These are phyloP conservation scores for Drosophila testacea DNA, from an alignment of 2,888 invertebrate genomes.

Conservation along the genomic window DNA sequence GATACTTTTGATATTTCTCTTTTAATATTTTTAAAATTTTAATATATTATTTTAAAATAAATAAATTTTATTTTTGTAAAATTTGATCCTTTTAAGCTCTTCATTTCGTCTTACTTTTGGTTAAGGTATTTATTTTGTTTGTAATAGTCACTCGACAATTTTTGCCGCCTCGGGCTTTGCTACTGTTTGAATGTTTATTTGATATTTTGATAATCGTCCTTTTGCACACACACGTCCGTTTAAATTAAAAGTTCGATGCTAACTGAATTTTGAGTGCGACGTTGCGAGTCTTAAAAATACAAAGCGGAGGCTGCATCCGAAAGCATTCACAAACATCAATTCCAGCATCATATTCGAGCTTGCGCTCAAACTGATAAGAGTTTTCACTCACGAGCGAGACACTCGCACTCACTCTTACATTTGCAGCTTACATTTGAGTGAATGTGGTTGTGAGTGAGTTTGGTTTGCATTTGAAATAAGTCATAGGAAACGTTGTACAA, in stretches of 20 bases:
- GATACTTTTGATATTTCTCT: not conserved
- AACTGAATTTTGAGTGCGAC: conserved; percentile 75
- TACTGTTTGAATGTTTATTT: conserved; percentile 13
- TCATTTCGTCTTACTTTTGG: conserved; percentile 4
- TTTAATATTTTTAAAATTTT: not conserved
- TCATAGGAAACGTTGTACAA: not conserved
- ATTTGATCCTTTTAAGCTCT: too few relatives aligned
- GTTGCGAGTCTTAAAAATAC: conserved; percentile 56
- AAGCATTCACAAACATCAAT: conserved; percentile 29
- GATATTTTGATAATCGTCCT: conserved; percentile 33
- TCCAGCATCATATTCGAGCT: conserved; percentile 21
- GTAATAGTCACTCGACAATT: conserved; percentile 1
- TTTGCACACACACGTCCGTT: conserved; percentile 76
- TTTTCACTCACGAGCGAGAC: conserved; percentile 36
- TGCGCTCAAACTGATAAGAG: conserved; percentile 54
- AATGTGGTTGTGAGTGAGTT: conserved; percentile 1
- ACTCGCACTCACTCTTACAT: conserved; percentile 1
- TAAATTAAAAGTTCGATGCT: conserved; percentile 83
- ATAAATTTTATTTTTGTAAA: not conserved
- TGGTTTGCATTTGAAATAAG: not conserved
- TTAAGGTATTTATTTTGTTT: conserved; percentile 2
- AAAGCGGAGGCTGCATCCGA: conserved; percentile 40
- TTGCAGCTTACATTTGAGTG: conserved; percentile 19
- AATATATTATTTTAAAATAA: not conserved
- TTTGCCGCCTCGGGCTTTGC: conserved; percentile 37